Base-by-base conservation (phyloP, 1,140 invertebrate species). In the Papilio polyxenes region DNA sequence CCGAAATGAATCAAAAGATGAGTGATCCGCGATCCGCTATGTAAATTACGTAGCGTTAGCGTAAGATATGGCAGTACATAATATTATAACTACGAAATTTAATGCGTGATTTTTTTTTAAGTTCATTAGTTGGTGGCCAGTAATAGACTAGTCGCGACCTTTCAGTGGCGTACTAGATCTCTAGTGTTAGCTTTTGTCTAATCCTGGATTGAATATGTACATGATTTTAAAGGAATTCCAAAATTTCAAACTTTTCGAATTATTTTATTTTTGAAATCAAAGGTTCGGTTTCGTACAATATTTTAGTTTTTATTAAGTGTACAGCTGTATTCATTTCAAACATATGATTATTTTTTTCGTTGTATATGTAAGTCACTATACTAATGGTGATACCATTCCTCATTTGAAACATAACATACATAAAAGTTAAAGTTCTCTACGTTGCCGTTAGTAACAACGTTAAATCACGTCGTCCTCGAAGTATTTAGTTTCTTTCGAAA, bases 401-500 rank as follows among this genome's bases (percentile, higher is more conserved):
- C 23, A 31, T 31, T 31, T 31, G 2, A 31, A 17, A 56, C 13
- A 6, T 56, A 56, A 15, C 15, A 31, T 31, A 31, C 23, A 31
- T 31, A 31, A 31, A 31, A 31, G 0, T 31, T 31, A 1, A 31
- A 31, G 15, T 72, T 37, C 11, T 72, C 13, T 23, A n/a, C 15
- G 17, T 56, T 56, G 53, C 53, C 5, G 65, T 37, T 15, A 69
- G 62, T 69, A 72, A 72, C 31, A 72, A 40, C 15, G 65, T 37
- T 17, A 37, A 72, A 72, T 72, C 65, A 72, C 15, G 62, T 65
- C 59, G 59, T 62, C 62, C 13, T 40, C 65, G 31, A 72, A 37
- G 10, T 75, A 44, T 40, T 74, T 40, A 48, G 75, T 23, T 20
- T 49, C 75, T 77, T 77, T 51, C 75, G 75, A 77, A 77, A 77